These are phyloP conservation scores for Odontamblyopus rebecca DNA, from an alignment of 2,797 vertebrate genomes.

Conservation along the genomic window DNA sequence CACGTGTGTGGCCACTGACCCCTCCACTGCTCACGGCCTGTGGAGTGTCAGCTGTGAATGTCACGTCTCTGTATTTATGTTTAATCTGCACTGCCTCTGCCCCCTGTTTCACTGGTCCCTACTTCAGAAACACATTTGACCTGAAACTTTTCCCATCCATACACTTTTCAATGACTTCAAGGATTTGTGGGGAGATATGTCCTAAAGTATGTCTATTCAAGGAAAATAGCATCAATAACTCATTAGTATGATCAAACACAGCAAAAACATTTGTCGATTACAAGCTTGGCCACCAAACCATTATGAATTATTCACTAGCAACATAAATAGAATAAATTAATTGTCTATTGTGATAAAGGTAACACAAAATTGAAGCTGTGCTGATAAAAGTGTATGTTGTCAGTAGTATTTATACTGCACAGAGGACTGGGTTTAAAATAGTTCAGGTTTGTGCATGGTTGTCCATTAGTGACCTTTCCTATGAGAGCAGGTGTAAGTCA, in stretches of 20 bases:
- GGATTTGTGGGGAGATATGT: not conserved
- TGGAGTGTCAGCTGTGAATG: slow-evolving; percentile 58
- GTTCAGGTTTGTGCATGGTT: not conserved
- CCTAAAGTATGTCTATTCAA: not conserved
- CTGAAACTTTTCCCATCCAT: slow-evolving; percentile 20
- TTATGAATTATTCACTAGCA: not conserved
- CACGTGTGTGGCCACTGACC: slow-evolving; percentile 41
- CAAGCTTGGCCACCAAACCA: too few relatives aligned
- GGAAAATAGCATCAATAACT: not conserved
- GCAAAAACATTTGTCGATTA: not conserved
- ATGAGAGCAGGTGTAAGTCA: slow-evolving; percentile 38
- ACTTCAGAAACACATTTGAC: slow-evolving; percentile 33
- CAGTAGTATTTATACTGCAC: not conserved
- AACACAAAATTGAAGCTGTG: not conserved
- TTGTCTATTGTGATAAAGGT: not conserved
- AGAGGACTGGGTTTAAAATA: not conserved
- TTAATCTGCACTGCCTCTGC: slow-evolving; percentile 29
- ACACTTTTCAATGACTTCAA: slow-evolving; percentile 7
- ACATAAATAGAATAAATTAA: not conserved
- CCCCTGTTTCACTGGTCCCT: slow-evolving; percentile 9
- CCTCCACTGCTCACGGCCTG: slow-evolving; percentile 35
- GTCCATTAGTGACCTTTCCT: slow-evolving; percentile 45
- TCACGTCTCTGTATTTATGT: slow-evolving; percentile 27
- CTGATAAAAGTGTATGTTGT: not conserved
- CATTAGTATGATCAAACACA: not conserved